Evolutionary conservation across 30 jellyfish, hydroid and myxozoan species (phyloP).

Genomic region (Clytia hemisphaerica): DNA sequence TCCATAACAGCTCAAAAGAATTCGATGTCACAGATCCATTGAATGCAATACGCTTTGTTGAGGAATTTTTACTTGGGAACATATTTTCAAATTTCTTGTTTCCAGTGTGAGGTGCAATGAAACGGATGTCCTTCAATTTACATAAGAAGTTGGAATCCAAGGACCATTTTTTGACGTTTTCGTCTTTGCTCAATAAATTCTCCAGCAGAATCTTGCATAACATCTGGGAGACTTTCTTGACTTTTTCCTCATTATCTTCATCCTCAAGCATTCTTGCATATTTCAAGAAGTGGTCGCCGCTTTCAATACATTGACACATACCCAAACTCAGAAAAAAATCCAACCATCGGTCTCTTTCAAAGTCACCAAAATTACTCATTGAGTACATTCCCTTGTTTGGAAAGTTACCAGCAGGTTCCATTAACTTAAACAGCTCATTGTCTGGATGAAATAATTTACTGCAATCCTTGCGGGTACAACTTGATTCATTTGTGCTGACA

Average conservation of each 20-base stretch:
- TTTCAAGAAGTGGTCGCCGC: slow-evolving; percentile 9
- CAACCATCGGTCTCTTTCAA: background rate
- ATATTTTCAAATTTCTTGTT: slow-evolving; percentile 1
- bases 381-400: slow-evolving; percentile 32
- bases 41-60: too few relatives aligned
- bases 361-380: too few relatives aligned
- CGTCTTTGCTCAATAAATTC: background rate
- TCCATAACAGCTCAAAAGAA: too few relatives aligned
- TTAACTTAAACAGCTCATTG: too few relatives aligned
- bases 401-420: slow-evolving; percentile 24
- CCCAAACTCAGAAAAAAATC: slow-evolving; percentile 39
- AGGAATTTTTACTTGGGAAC: slow-evolving; percentile 13
- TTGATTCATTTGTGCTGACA: too few relatives aligned
- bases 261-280: slow-evolving; percentile 33
- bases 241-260: slow-evolving; percentile 2
- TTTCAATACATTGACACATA: background rate
- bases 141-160: background rate
- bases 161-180: slow-evolving; percentile 1
- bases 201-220: slow-evolving; percentile 11
- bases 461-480: too few relatives aligned
- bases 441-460: too few relatives aligned
- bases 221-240: slow-evolving; percentile 9
- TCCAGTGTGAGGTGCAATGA: slow-evolving; percentile 23
- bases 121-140: too few relatives aligned
- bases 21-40: too few relatives aligned